Conservation (phyloP, 2,113 vertebrate genomes). For the Scopus umbretta region DNA sequence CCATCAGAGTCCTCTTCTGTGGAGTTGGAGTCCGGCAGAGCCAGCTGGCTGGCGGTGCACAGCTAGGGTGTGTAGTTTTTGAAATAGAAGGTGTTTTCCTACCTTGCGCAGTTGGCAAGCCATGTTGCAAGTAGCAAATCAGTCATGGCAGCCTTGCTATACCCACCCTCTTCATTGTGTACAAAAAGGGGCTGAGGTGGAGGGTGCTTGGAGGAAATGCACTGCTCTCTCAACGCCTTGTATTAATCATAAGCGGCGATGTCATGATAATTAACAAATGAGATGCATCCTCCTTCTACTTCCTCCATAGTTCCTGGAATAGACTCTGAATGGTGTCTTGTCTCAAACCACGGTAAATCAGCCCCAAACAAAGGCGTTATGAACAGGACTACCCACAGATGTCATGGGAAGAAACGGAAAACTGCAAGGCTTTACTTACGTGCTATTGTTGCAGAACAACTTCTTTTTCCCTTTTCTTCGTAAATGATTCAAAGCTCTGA, state of each 20-base stretch:
- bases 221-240: background rate
- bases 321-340: slow-evolving; percentile 35
- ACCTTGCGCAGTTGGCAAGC: background rate
- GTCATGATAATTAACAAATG: background rate
- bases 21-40: background rate
- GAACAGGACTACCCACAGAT: slow-evolving; percentile 38
- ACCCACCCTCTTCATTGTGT: background rate
- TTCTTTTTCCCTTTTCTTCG: background rate
- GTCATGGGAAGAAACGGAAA: slow-evolving; percentile 37
- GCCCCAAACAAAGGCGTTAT: background rate
- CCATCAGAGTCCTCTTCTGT: background rate
- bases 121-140: background rate
- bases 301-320: slow-evolving; percentile 45
- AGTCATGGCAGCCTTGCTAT: background rate
- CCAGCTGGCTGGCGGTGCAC: background rate
- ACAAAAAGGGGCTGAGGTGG: background rate
- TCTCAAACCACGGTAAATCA: background rate
- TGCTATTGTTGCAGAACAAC: background rate
- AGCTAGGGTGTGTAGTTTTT: background rate
- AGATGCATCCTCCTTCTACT: slow-evolving; percentile 8
- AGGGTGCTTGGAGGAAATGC: background rate
- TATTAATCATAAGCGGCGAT: background rate
- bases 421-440: background rate
- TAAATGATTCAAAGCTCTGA: slow-evolving; percentile 11
- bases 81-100: background rate